Evolutionary conservation across 2,888 invertebrate genomes (phyloP), one percentile per base, ranked within the genome.

Genomic region (Venusia cambrica): DNA sequence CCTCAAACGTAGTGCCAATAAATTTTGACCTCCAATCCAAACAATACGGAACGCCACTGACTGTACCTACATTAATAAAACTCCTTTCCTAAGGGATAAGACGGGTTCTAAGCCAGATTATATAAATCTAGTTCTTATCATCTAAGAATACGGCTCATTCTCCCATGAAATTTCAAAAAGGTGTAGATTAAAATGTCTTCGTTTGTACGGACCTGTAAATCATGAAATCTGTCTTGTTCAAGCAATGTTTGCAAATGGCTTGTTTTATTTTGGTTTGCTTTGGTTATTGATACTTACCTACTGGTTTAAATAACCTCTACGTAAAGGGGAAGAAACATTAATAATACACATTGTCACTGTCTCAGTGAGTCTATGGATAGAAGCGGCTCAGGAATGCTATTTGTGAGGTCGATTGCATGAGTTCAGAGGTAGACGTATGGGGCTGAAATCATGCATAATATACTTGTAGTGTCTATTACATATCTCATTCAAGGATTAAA

Each of bases 21-120:
- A 50, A 53, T 55, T 48, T 32, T 20, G 42, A 39, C 46, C 47
- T 48, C 42, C 48, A 49, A 51, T 47, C 48, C 44, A 39, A 49
- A 51, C 36, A 33, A 21, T 52, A 45, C 57, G 45, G 51, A 27
- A 21, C 39, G 12, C 40, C 35, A 45, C 53, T 54, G 54, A 54
- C 45, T 48, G 41, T 46, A 45, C 10, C 10, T 36, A 33, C 45
- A 42, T 54, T 45, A 52, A 51, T 53, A 50, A 49, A 51, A 52
- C 51, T 54, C 31, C 28, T 33, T 24, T 32, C 41, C 43, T 38
- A 21, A 38, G 39, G 54, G 45, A 46, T 26, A 15, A n/a, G 15
- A 16, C 31, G 24, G 19, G 10, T 40, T 38, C 22, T 49, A 21
- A 7, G 10, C 12, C 9, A 17, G 14, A 17, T 20, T 12, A 4